These are phyloP conservation scores for Gambusia holbrooki DNA, from an alignment of 2,113 vertebrate genomes.

Conservation along the genomic window DNA sequence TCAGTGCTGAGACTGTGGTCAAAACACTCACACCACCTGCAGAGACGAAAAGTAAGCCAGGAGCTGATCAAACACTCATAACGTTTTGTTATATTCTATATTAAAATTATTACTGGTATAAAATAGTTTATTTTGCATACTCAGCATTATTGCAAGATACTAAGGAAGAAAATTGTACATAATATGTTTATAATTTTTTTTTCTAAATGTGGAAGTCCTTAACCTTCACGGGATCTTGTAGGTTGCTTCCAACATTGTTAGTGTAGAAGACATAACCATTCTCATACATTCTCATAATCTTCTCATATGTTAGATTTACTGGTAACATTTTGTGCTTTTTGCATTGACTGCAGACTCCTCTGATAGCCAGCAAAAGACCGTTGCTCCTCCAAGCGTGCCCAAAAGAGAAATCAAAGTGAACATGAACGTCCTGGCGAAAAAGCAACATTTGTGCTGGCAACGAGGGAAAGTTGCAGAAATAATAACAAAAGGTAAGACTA, in stretches of 20 bases:
- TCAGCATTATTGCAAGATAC: neutral
- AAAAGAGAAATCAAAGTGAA: slow-evolving; percentile 77
- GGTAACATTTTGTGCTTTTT: neutral
- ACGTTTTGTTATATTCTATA: neutral
- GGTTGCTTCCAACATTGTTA: neutral
- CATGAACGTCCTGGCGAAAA: slow-evolving; percentile 87
- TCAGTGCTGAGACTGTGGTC: neutral
- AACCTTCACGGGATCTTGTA: neutral
- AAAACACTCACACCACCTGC: neutral
- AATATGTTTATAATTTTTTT: neutral
- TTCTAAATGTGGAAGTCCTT: neutral
- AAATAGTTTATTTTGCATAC: neutral
- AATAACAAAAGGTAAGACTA: slow-evolving; percentile 78
- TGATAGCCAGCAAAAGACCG: neutral
- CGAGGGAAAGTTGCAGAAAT: slow-evolving; percentile 85
- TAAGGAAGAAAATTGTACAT: too few relatives aligned
- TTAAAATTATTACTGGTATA: neutral
- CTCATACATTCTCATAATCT: too few relatives aligned
- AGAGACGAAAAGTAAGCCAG: neutral
- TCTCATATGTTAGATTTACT: too few relatives aligned
- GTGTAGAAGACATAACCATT: neutral
- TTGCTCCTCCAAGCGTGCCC: neutral
- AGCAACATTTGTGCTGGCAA: slow-evolving; percentile 84
- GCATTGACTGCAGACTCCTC: neutral
- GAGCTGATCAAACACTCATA: neutral